Base-by-base conservation (phyloP, 2,888 invertebrate species). In the Ischnus inquisitorius region DNA sequence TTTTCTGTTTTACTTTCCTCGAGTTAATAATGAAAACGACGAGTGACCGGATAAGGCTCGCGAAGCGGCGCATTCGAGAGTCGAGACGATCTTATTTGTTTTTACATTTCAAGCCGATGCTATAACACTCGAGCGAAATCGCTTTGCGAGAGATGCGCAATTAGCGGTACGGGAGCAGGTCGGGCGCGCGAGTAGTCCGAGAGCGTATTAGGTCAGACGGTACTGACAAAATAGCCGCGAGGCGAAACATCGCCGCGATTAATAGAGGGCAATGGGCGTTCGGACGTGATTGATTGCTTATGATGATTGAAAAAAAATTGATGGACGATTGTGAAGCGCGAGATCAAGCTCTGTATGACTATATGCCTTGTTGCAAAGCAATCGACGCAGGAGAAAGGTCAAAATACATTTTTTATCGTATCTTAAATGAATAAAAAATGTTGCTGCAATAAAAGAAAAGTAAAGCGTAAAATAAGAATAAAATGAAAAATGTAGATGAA, bases 1-100 rank as follows among this genome's bases (percentile, higher is more conserved):
- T 46, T 19, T 16, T 22, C n/a, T 5, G n/a, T 34, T 41, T 51
- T 43, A 51, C 51, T 64, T 77, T 57, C 39, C 46, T 57, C 10
- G 48, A 41, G 76, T 72, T 46, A 64, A 79, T 80, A 83, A 74
- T 16, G 72, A 71, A 34, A 65, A 68, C 34, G 22, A 64, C 67
- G 57, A 69, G 69, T 22, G 62, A 41, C 51, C 22, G 46, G 60
- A 57, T 69, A 85, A 77, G 65, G 67, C 25, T 46, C 22, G 28
- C 3, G 39, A 14, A 57, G 16, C 34, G 34, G 43, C 16, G 22
- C 62, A 78, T 77, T 65, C 62, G 77, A 60, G 75, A 46, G 41
- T 12, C 41, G 67, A 57, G 68, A 19, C 43, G 54, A 60, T 77
- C 60, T 68, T 77, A 68, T 28, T 41, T 51, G 25, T 77, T 48